Evolutionary conservation across 2,888 invertebrate species (phyloP).

Genomic region (Apeira syringaria): DNA sequence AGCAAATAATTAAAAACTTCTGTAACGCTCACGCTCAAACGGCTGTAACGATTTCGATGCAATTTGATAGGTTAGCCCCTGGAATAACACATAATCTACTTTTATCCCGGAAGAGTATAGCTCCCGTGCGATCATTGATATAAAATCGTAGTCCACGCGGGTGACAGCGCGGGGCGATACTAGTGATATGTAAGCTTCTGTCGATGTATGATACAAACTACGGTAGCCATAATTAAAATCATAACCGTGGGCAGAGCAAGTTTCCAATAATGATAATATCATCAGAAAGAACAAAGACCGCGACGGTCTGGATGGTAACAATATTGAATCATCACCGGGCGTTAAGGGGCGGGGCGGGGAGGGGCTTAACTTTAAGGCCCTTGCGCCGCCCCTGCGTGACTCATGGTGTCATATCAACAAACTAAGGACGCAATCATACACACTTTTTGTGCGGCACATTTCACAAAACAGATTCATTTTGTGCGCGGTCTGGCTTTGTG

Average conservation of each 20-base stretch:
- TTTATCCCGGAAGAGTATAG: no score
- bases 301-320: conserved; percentile 23
- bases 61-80: no score
- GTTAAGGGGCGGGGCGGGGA: conserved; percentile 24
- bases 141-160: no score
- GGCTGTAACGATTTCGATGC: no score
- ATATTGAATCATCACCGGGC: conserved; percentile 28
- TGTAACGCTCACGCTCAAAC: no score
- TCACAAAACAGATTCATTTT: no score
- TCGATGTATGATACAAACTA: background rate
- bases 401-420: conserved; percentile 30
- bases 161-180: no score
- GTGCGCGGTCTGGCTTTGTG: conserved; percentile 2
- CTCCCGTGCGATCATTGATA: no score
- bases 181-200: no score
- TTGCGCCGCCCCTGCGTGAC: conserved; percentile 39
- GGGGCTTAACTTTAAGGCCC: conserved; percentile 28
- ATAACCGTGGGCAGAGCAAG: conserved; percentile 9
- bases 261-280: conserved; percentile 22
- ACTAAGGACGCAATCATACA: conserved; percentile 12
- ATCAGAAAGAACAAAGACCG: conserved; percentile 10
- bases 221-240: background rate
- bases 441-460: background rate
- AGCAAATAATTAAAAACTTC: no score
- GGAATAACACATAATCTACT: no score